Evolutionary conservation across 2,797 vertebrate genomes (phyloP).

Genomic region (Carduelis carduelis): DNA sequence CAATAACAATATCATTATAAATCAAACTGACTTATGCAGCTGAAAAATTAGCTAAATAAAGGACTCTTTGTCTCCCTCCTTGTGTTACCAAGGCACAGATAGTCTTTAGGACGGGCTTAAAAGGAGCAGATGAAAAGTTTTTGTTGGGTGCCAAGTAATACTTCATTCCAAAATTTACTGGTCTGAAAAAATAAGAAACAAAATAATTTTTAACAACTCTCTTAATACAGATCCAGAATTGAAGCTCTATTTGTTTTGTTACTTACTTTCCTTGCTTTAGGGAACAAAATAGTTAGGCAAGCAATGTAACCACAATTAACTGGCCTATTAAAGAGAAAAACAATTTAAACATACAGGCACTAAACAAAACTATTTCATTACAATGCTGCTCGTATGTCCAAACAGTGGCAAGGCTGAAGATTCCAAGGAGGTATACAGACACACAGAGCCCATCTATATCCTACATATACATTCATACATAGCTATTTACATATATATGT

Average conservation of each 20-base stretch:
- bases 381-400: background rate
- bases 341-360: background rate
- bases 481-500: no score
- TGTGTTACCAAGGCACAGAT: background rate
- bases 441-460: background rate
- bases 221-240: background rate
- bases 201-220: background rate
- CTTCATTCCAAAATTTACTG: background rate
- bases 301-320: background rate
- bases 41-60: background rate
- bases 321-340: conserved; percentile 1
- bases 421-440: background rate
- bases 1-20: background rate
- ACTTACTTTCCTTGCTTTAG: background rate
- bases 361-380: background rate
- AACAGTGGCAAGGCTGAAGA: background rate
- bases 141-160: background rate
- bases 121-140: background rate
- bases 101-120: background rate
- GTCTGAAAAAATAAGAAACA: background rate
- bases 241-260: background rate
- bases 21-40: background rate
- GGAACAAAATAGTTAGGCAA: fast-evolving
- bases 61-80: background rate
- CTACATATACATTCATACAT: background rate